Evolutionary conservation across 2,113 vertebrate species (phyloP), one percentile per base, ranked within the genome.

Genomic region (Falcunculus frontatus): DNA sequence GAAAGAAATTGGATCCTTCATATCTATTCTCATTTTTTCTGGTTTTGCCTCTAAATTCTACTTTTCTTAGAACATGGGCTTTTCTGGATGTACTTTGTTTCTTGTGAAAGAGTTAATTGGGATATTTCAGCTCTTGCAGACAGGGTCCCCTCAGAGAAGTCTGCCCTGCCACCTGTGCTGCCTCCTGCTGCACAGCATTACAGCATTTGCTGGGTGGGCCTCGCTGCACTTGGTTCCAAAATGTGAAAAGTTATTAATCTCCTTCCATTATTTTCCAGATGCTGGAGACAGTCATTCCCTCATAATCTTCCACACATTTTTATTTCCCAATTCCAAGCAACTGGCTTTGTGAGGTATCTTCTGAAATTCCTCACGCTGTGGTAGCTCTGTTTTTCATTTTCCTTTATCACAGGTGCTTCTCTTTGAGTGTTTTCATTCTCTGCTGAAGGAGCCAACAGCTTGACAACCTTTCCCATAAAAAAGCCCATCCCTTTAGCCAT

Each of bases 91-190:
- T 41, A 52, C 44, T 68, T 76, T 2, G 0, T 4, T 60, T 52
- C 44, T 70, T 4, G 2, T 18, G 35, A 63, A 74, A 55, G 52
- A 13, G 12, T 56, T 80, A 13, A 29, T 49, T 42, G 44, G 53
- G 22, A 4, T 72, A 16, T 41, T 80, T 65, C 46, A 69, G 57
- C 27, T 76, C 68, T 56, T 47, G 53, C 25, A 73, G 41, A 8
- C 5, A 35, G 12, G 2, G 12, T 75, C 3, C 8, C 2, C 1
- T 6, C 12, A 0, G 0, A 33, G 47, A 39, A 67, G 10, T 27
- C 39, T 42, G 33, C 42, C 10, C 20, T 55, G n/a, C n/a, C 21
- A 10, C 62, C 49, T 63, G 12, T 63, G 60, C 39, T 83, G 57
- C 44, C 57, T 78, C 16, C 52, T 76, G 7, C 62, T 83, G 1